Base-by-base conservation (phyloP, 2,888 invertebrate species). In the Parnassius orleans region DNA sequence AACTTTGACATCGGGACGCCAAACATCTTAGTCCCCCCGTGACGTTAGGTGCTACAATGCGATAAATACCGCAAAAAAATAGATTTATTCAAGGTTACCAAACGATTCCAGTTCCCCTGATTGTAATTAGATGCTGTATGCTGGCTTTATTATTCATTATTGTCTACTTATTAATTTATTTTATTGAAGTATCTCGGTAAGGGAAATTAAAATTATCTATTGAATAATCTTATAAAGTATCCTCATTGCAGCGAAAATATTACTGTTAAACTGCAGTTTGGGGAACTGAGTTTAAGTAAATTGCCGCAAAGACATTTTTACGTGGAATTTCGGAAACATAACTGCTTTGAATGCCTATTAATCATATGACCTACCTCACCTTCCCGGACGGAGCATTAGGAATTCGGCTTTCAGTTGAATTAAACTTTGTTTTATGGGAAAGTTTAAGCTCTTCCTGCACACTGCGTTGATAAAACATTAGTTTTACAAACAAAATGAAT, bases 351-450 rank as follows among this genome's bases (percentile, higher is more conserved):
- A 51, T 48, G 42, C 41, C 33, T 52, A 63, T 63, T 55, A 11
- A 52, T 63, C 58, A 63, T 46, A 46, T 42, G 50, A 63, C 58
- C 46, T 41, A 46, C n/a, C 58, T 24, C 55, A 63, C 44, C 63
- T 63, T 52, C 7, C 57, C 53, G 55, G 2, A 41, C 15, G 15
- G 48, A n/a, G 50, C 43, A 62, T 62, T 62, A 53, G 48, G 52
- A 48, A 44, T 53, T 53, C 41, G 61, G 64, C 66, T 64, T 66
- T 66, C 59, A 66, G 59, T 43, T 14, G 59, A 46, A 66, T 66
- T 66, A 64, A 58, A 56, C 42, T 44, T 41, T 53, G 53, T 48
- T 65, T 63, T 63, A 63, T 63, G 52, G 52, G 41, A 46, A 24
- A 41, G n/a, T 55, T 50, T 41, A 51, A 62, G 33, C 48, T 48